Conservation (phyloP, 1,140 invertebrate species). For the Periplaneta americana region DNA sequence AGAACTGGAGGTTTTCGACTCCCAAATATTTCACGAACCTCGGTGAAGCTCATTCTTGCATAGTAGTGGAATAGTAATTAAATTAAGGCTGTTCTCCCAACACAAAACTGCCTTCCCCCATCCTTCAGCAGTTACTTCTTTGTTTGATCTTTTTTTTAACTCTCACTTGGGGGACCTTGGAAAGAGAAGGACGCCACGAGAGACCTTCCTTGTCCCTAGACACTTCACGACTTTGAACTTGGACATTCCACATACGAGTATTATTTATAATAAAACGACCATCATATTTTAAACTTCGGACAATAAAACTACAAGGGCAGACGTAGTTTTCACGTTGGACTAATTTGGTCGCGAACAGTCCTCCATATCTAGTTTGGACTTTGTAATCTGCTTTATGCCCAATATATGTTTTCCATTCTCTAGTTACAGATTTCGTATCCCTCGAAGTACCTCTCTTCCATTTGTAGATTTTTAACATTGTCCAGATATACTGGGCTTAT, state of each 20-base stretch:
- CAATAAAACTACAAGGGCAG: not conserved
- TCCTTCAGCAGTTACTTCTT: not conserved
- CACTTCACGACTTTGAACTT: not conserved
- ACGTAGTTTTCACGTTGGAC: too few species aligned
- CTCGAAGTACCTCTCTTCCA: too few species aligned
- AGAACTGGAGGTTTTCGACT: too few species aligned
- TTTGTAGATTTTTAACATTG: too few species aligned
- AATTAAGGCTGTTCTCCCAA: not conserved
- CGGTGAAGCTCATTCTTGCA: not conserved
- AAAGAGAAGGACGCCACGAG: not conserved
- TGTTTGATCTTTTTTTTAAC: not conserved
- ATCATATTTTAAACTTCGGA: not conserved
- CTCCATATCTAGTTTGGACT: too few species aligned
- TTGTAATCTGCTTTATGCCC: too few species aligned
- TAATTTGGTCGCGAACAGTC: too few species aligned
- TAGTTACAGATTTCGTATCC: too few species aligned
- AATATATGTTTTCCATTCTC: too few species aligned
- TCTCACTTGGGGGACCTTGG: not conserved
- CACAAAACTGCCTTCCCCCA: not conserved
- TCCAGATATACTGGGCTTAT: too few species aligned
- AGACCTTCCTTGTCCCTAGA: not conserved
- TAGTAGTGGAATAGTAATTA: not conserved
- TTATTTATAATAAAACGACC: not conserved
- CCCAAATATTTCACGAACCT: too few species aligned
- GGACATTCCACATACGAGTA: not conserved